Base-by-base conservation (phyloP, 2,113 vertebrate genomes). In the Trochalopteron elliotii region DNA sequence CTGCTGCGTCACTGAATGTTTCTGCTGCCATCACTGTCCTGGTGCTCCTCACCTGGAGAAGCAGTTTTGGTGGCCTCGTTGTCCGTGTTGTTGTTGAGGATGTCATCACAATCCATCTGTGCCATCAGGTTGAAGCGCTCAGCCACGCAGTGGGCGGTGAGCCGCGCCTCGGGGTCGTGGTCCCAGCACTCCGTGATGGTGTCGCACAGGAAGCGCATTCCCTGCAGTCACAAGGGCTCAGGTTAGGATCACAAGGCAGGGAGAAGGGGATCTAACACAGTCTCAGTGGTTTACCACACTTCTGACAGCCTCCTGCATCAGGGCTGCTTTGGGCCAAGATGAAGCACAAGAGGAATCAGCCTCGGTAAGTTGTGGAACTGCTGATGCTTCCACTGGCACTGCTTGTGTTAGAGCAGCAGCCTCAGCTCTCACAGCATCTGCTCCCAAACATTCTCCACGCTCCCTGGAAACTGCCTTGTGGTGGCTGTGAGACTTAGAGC, bases 141-240 rank as follows among this genome's bases (percentile, higher is more conserved):
- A 7, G 98, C 98, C 94, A 99, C 99, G 3, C 99, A 99, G 97
- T 98, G 98, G 17, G 99, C 99, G 0, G 99, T 99, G 83, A 99
- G 98, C 9, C 99, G 97, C n/a, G 99, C 99, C 94, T 99, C 99
- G 0, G 99, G 99, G 97, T 99, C 99, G 2, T 99, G 99, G 90
- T 99, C 99, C 99, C 99, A 99, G 95, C 99, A 99, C 97, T 99
- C 99, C 0, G 97, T 98, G 95, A 99, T 98, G 75, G 99, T 99
- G 90, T 98, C 98, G 7, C 99, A 98, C 94, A 99, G 97, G 33
- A 98, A 86, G 9, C 97, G 97, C 99, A 99, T 98, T 17, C 98
- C 99, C 99, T 99, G 97, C 12, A 49, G 80, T 4, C 56, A 87
- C 37, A 90, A 22, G 42, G 72, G 50, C 33, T 50, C n/a, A 17